Percentiles rank a stretch among this genome's conserved stretches.
Conservation (phyloP, 2,797 vertebrate genomes). For the Gymnodraco acuticeps region DNA sequence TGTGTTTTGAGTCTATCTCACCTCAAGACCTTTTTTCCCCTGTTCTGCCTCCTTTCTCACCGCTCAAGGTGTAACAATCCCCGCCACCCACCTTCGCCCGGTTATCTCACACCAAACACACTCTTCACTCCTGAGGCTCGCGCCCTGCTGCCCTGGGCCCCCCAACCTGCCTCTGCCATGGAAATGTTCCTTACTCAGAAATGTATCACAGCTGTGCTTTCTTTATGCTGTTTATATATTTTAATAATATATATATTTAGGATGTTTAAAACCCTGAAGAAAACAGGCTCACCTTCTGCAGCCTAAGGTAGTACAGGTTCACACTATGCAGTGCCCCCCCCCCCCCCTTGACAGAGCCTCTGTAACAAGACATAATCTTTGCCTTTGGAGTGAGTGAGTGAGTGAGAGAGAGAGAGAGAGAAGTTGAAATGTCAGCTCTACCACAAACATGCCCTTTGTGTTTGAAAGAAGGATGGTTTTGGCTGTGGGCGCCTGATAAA, state of each 20-base stretch:
- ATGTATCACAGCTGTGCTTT: conserved; percentile 49
- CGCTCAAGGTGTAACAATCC: conserved; percentile 62
- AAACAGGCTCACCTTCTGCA: conserved; percentile 34
- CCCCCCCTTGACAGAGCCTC: conserved; percentile 36
- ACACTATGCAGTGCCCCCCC: conserved; percentile 42
- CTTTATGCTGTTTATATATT: conserved; percentile 48
- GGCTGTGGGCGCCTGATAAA: conserved; percentile 69
- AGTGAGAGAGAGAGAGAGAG: conserved; percentile 45
- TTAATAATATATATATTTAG: conserved; percentile 25
- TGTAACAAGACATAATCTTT: conserved; percentile 75
- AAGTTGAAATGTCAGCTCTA: conserved; percentile 75
- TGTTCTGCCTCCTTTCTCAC: conserved; percentile 44
- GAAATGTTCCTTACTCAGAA: conserved; percentile 39
- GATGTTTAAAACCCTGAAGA: conserved; percentile 8
- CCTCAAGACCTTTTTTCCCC: conserved; percentile 30
- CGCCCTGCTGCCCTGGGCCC: conserved; percentile 56
- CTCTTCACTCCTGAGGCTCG: conserved; percentile 66
- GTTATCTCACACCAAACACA: conserved; percentile 82
- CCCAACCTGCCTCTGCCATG: conserved; percentile 43
- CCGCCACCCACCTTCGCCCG: conserved; percentile 59
- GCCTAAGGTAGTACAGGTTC: conserved; percentile 64
- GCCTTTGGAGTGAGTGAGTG: conserved; percentile 68
- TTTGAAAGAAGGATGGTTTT: conserved; percentile 58
- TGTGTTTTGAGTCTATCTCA: conserved; percentile 8
- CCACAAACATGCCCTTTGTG: conserved; percentile 75